Base-by-base conservation (phyloP, 2,113 vertebrate species). In the Girardinichthys multiradiatus region DNA sequence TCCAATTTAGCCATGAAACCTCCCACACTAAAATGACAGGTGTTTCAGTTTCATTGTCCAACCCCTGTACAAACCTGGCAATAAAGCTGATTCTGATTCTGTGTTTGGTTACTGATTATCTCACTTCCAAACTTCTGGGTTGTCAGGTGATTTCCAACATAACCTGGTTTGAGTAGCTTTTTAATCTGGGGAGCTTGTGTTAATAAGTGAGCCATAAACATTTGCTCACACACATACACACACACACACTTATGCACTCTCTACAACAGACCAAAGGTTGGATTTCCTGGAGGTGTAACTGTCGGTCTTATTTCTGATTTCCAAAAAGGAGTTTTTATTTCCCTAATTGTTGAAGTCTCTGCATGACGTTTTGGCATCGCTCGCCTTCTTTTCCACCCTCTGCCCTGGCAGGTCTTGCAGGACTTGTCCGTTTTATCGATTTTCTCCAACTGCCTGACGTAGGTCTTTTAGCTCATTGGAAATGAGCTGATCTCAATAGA, bases 101-200 rank as follows among this genome's bases (percentile, higher is more conserved):
- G 26, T 77, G 63, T 57, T 26, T 80, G 57, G 31, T 77, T 58
- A 31, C 60, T 27, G 11, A 4, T 61, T 64, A 64, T 71, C 28
- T 4, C 68, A 35, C 62, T 42, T 66, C 13, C 68, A 64, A 67
- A 26, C 62, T 39, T 31, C 54, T 24, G 9, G 54, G 66, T 79
- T 76, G 77, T 77, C 65, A 26, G 54, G 68, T 79, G 65, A 72
- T 77, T 77, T 83, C 30, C 48, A 76, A 76, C 24, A 29, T 74
- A 74, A 82, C 90, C 73, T 83, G 84, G 62, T 87, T 90, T 86
- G 87, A 93, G 76, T 37, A 21, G 48, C 64, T 70, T 57, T 91
- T 87, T 86, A 88, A 86, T 91, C 82, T 75, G 24, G 57, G 87
- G 86, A 81, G 73, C 80, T 87, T 84, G 85, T 92, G 89, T 87